Conservation (phyloP, 2,113 vertebrate genomes). For the Oophaga pumilio region DNA sequence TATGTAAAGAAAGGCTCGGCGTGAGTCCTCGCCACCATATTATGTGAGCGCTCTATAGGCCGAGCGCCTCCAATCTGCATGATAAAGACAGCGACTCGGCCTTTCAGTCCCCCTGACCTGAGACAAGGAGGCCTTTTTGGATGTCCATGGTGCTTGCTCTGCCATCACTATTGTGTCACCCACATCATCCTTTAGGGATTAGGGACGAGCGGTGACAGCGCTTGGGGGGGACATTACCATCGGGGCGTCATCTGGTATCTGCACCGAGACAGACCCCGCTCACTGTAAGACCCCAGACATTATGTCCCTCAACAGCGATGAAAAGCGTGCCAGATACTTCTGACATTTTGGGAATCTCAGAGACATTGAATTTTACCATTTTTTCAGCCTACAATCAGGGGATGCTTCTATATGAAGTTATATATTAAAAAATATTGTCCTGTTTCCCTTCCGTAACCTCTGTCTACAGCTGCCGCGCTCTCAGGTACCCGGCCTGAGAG, state of each 20-base stretch:
- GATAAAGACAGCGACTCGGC: conserved; percentile 56
- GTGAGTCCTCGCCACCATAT: conserved; percentile 49
- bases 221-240: conserved; percentile 28
- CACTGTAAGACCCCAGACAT: background rate
- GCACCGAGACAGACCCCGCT: background rate
- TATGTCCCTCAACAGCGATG: background rate
- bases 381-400: background rate
- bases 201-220: conserved; percentile 55
- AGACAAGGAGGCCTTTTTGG: conserved; percentile 59
- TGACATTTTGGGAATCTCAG: background rate
- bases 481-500: too few species aligned
- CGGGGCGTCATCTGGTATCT: conserved; percentile 42
- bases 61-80: conserved; percentile 57
- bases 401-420: too few species aligned
- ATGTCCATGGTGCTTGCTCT: conserved; percentile 51
- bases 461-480: too few species aligned
- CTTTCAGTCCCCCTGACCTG: conserved; percentile 59
- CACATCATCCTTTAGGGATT: conserved; percentile 61
- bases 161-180: conserved; percentile 49
- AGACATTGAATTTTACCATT: background rate
- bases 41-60: conserved; percentile 45
- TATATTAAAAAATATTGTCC: too few species aligned
- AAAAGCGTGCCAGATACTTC: background rate
- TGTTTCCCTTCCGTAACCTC: too few species aligned
- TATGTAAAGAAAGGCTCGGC: conserved; percentile 43